phyloP scores from a whole-genome alignment of 2,113 vertebrate genomes.

The Chascanopsetta lugubris region DNA sequence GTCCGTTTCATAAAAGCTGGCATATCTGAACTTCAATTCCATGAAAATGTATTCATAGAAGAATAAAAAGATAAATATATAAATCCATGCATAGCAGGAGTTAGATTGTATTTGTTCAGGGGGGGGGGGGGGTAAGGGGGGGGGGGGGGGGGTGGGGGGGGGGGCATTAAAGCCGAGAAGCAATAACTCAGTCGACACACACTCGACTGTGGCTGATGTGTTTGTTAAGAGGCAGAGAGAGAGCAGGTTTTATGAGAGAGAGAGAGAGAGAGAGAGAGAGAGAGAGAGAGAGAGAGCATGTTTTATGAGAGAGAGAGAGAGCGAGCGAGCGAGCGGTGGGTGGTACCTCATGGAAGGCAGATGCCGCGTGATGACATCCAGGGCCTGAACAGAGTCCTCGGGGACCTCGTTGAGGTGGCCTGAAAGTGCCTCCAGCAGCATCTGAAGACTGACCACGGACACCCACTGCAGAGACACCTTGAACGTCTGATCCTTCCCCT shows the following conservation, averaged over 20 bases:
- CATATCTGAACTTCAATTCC: neutral
- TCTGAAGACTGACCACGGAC: conserved; percentile 96
- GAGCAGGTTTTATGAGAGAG: neutral
- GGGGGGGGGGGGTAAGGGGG: no score
- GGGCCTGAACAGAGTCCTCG: conserved; percentile 95
- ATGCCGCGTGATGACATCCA: conserved; percentile 97
- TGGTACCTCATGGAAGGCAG: conserved; percentile 96
- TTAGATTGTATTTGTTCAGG: conserved; percentile 15
- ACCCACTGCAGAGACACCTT: conserved; percentile 99
- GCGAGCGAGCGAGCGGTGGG: no score
- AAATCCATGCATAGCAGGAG: neutral
- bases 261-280: no score
- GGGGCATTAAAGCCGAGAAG: conserved; percentile 17
- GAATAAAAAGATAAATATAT: neutral
- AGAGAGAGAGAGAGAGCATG: no score
- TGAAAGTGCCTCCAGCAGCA: conserved; percentile 95
- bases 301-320: neutral
- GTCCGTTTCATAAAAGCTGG: neutral
- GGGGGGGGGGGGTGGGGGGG: no score
- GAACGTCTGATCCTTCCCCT: conserved; percentile 98
- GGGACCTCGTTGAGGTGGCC: conserved; percentile 97
- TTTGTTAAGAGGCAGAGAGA: neutral
- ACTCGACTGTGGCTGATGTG: neutral
- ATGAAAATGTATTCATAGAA: neutral
- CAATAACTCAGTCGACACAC: conserved; percentile 8